These are phyloP conservation scores for Hyperopisus bebe DNA, from an alignment of 2,113 vertebrate species.

Conservation along the genomic window DNA sequence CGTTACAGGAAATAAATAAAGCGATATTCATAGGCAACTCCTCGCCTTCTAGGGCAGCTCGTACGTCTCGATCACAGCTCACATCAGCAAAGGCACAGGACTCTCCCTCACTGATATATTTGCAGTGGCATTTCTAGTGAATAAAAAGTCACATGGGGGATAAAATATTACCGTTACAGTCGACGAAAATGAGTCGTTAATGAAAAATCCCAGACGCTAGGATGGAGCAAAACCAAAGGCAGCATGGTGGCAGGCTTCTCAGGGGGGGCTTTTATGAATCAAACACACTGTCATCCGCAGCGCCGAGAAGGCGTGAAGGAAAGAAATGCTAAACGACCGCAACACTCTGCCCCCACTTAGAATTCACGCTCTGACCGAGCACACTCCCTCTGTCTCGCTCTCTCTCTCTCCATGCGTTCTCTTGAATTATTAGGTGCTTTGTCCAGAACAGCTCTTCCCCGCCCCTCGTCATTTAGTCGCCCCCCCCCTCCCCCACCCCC, in stretches of 20 bases:
- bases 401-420: neutral
- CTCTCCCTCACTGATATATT: neutral
- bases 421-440: slow-evolving; percentile 5
- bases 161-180: neutral
- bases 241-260: neutral
- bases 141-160: neutral
- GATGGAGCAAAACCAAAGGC: neutral
- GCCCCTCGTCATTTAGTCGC: neutral
- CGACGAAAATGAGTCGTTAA: neutral
- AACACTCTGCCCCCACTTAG: neutral
- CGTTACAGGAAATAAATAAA: neutral
- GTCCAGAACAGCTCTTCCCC: neutral
- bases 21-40: neutral
- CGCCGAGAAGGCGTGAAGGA: neutral
- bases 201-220: neutral
- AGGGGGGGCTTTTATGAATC: neutral
- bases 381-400: neutral
- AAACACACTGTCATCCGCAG: neutral
- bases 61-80: neutral
- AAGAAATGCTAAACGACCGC: neutral
- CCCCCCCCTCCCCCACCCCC: neutral
- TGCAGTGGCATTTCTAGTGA: neutral
- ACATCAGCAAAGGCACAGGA: neutral
- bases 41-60: neutral
- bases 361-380: neutral